Percentiles rank a stretch among this genome's conserved stretches.
These are phyloP conservation scores for Cetonia aurata DNA, from an alignment of 2,888 invertebrate species.

Conservation along the genomic window DNA sequence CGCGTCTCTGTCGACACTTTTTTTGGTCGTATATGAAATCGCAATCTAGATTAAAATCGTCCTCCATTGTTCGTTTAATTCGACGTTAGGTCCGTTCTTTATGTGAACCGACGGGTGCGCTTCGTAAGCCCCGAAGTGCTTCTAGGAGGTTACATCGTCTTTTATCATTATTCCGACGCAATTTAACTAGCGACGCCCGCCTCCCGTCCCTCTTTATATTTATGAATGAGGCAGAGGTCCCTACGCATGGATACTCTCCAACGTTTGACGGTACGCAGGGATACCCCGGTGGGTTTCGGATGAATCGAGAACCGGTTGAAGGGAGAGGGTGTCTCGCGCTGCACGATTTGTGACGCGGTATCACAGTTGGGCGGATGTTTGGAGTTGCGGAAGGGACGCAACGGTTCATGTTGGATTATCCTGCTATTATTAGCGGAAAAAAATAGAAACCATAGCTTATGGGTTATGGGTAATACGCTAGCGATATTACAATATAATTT, in stretches of 20 bases:
- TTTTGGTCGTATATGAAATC: neutral
- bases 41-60: conserved; percentile 16
- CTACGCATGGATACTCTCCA: neutral
- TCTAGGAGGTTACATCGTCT: conserved; percentile 15
- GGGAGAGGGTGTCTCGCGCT: conserved; percentile 9
- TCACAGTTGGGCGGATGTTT: conserved; percentile 11
- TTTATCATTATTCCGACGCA: conserved; percentile 23
- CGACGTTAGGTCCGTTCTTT: neutral
- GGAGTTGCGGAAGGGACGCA: neutral
- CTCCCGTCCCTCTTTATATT: neutral
- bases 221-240: conserved; percentile 13
- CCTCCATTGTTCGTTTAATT: conserved; percentile 10
- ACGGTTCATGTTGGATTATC: too few species aligned
- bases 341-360: conserved; percentile 19
- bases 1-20: conserved; percentile 5
- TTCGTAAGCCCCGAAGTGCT: conserved; percentile 6
- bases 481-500: too few species aligned
- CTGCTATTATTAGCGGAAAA: too few species aligned
- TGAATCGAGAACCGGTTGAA: conserved; percentile 1
- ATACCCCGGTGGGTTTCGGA: neutral
- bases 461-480: too few species aligned
- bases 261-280: neutral
- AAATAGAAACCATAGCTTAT: too few species aligned
- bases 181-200: conserved; percentile 19
- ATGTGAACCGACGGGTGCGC: neutral